Evolutionary conservation across 2,888 invertebrate species (phyloP).

Genomic region (Celastrina argiolus): DNA sequence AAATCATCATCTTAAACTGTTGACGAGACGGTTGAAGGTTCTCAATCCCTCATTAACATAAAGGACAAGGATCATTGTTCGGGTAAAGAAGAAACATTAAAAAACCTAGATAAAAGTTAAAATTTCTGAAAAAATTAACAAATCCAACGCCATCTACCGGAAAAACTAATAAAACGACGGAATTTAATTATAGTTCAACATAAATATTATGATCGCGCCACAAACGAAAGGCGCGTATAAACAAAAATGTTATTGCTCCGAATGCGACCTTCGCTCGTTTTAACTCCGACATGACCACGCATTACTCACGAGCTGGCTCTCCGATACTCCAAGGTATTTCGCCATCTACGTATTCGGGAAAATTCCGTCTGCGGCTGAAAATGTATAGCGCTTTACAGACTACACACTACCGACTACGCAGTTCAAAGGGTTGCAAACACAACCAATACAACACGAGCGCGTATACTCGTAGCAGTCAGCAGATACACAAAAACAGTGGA

Average conservation of each 20-base stretch:
- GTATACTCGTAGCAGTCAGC: too few species aligned
- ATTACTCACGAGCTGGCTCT: slow-evolving; percentile 8
- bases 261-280: slow-evolving; percentile 6
- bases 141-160: neutral
- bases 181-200: slow-evolving; percentile 17
- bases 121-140: neutral
- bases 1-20: too few species aligned
- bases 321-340: neutral
- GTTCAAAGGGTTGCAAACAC: too few species aligned
- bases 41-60: too few species aligned
- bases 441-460: too few species aligned
- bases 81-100: too few species aligned
- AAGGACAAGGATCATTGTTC: too few species aligned
- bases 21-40: too few species aligned
- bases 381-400: neutral
- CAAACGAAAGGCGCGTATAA: neutral
- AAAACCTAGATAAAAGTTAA: neutral
- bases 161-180: neutral
- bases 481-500: too few species aligned
- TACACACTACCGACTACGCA: neutral
- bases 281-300: neutral
- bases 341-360: slow-evolving; percentile 3
- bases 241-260: slow-evolving; percentile 20
- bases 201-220: slow-evolving; percentile 6
- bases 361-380: neutral